These are phyloP conservation scores for Villa cingulata DNA, from an alignment of 2,888 invertebrate genomes.

Conservation along the genomic window DNA sequence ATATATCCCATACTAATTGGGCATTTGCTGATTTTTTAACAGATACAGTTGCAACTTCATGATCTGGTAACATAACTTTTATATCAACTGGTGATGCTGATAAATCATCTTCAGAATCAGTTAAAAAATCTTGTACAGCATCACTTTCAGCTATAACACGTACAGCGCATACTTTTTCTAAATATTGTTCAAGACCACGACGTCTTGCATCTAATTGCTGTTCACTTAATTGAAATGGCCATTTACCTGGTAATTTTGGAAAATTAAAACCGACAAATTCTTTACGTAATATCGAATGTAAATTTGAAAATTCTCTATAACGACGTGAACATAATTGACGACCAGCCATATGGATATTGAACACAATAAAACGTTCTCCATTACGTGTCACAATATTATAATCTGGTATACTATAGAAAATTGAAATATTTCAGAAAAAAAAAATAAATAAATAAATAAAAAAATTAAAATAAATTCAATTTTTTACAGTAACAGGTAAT, in stretches of 20 bases:
- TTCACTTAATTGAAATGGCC: conserved; percentile 94
- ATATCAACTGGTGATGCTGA: conserved; percentile 63
- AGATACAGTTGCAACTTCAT: conserved; percentile 76
- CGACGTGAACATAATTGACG: conserved; percentile 91
- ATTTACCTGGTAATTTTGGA: conserved; percentile 95
- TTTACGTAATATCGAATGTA: conserved; percentile 78
- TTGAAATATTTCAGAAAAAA: no score
- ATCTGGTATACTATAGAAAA: conserved; percentile 66
- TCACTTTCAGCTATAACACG: conserved; percentile 96
- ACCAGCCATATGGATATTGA: conserved; percentile 99
- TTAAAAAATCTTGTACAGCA: conserved; percentile 92
- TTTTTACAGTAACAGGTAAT: no score
- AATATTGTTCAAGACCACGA: conserved; percentile 92
- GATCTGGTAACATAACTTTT: conserved; percentile 76
- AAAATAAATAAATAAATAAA: not conserved
- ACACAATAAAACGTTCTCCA: conserved; percentile 84
- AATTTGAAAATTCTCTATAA: conserved; percentile 86
- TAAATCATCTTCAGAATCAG: conserved; percentile 75
- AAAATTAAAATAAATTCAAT: not conserved
- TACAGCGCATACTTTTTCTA: conserved; percentile 95
- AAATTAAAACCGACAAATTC: conserved; percentile 92
- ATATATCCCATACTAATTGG: conserved; percentile 78
- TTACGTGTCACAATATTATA: conserved; percentile 79
- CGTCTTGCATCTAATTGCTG: conserved; percentile 92
- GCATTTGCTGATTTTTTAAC: conserved; percentile 80